phyloP scores from a whole-genome alignment of 2,113 vertebrate species.

The Syngnathoides biaculeatus region DNA sequence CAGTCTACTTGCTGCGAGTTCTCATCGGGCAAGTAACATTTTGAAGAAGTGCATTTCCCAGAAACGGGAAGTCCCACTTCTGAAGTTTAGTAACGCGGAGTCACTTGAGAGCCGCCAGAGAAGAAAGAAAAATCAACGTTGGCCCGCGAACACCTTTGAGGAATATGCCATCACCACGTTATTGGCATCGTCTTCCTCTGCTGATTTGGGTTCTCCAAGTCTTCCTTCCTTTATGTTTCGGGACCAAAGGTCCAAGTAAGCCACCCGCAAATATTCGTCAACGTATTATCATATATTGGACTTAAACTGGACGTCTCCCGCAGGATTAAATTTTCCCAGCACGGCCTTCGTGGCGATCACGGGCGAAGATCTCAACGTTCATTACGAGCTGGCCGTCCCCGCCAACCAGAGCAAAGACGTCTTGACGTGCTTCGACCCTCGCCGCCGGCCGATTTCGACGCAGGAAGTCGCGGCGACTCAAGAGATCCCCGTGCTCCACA shows the following conservation, averaged over 20 bases:
- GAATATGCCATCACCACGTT: slow-evolving; percentile 22
- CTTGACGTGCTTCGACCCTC: slow-evolving; percentile 10
- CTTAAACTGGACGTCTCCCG: too few relatives aligned
- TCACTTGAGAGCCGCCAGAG: slow-evolving; percentile 9
- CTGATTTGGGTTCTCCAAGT: slow-evolving; percentile 27
- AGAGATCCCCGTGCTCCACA: accelerated
- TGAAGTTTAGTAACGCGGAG: slow-evolving; percentile 1
- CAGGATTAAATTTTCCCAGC: slow-evolving; percentile 24
- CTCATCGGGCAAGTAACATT: slow-evolving; percentile 3
- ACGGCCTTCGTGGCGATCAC: slow-evolving; percentile 43
- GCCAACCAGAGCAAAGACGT: background rate
- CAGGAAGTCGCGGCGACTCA: accelerated
- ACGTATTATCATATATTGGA: too few relatives aligned
- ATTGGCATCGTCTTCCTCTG: background rate
- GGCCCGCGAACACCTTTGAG: background rate
- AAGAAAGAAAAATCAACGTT: slow-evolving; percentile 5
- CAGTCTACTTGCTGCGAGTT: background rate
- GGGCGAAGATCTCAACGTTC: slow-evolving; percentile 11
- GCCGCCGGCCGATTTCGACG: accelerated
- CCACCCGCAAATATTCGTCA: too few relatives aligned
- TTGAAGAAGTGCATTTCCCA: slow-evolving; percentile 51
- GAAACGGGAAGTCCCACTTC: slow-evolving; percentile 48
- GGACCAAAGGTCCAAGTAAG: slow-evolving; percentile 28
- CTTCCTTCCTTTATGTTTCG: slow-evolving; percentile 2
- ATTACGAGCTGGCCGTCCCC: accelerated